phyloP scores from a whole-genome alignment of 2,113 vertebrate species.

The Datnioides undecimradiatus region DNA sequence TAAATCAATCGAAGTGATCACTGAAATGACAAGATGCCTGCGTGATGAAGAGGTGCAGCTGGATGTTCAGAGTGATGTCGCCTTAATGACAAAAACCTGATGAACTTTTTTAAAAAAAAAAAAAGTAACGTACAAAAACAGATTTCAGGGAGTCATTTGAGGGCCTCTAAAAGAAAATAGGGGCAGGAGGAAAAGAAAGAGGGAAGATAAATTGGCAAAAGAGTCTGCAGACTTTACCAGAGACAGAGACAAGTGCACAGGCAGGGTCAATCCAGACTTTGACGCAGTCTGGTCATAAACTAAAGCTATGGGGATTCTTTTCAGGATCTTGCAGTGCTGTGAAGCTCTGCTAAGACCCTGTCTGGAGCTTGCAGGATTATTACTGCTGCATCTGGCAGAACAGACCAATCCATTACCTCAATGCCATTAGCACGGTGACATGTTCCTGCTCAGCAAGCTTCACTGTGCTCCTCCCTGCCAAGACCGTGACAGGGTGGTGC shows the following conservation, averaged over 20 bases:
- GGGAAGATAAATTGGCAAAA: conserved; percentile 72
- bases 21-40: conserved; percentile 32
- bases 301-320: conserved; percentile 70
- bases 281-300: conserved; percentile 73
- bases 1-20: conserved; percentile 70
- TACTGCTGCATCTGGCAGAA: conserved; percentile 73
- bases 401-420: conserved; percentile 73
- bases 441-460: conserved; percentile 64
- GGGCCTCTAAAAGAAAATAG: conserved; percentile 43
- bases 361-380: conserved; percentile 67
- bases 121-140: conserved; percentile 39
- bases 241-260: conserved; percentile 74
- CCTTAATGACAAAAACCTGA: conserved; percentile 54
- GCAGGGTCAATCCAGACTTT: conserved; percentile 67
- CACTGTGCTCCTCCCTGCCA: conserved; percentile 42
- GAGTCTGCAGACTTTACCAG: conserved; percentile 72
- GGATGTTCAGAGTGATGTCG: conserved; percentile 31
- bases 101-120: not conserved
- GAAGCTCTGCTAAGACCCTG: conserved; percentile 69
- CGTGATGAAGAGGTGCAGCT: conserved; percentile 45
- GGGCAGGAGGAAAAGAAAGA: conserved; percentile 45
- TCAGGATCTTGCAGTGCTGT: conserved; percentile 60
- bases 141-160: conserved; percentile 33
- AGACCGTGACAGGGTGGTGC: conserved; percentile 16
- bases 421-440: conserved; percentile 70